Evolutionary conservation across 92 coral and sea anemone species (phyloP), one percentile per base, ranked within the genome.

Genomic region (Parazoanthus atlanticus): DNA sequence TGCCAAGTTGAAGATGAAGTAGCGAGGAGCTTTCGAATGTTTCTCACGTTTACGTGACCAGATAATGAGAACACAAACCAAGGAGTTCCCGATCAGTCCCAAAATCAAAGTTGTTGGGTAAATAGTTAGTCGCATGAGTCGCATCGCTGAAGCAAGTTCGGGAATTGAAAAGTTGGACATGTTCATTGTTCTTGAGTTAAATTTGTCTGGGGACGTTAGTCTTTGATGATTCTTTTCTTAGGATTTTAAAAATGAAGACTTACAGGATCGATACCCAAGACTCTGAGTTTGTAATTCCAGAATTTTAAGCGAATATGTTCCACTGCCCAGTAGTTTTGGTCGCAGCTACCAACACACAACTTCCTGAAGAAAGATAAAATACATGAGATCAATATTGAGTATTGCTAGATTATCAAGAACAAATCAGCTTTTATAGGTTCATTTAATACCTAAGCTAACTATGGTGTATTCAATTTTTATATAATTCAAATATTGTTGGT

Each of bases 1-100:
- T 25, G 66, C 47, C 33, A 86, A 85, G 78, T 86, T 86, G 49
- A 86, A 38, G 73, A 86, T 52, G 72, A 86, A 86, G n/a, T 47
- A 76, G 38, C 89, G 89, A 47, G 89, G 79, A 31, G 54, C 43
- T 40, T 29, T 25, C 17, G 66, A 52, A 11, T 21, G 46, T 21
- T 75, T 52, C 15, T 54, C 76, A n/a, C 76, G 31, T 29, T 54
- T 75, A 29, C 85, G 79, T 36, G 79, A 29, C 69, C 66, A 33
- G 26, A 76, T 74, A 23, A 86, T 33, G 5, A 75, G 54, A 25
- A 76, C 5, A 36, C 89, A 86, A 36, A 86, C 89, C 3, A 86
- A 36, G 25, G 38, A 28, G 49, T 86, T 86, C 9, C 89, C 89
- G 15, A 76, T 41, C 19, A 76, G 26, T 0, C 89, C 89, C 36